Evolutionary conservation across 2,888 invertebrate species (phyloP), one percentile per base, ranked within the genome.

Genomic region (Belgica antarctica): DNA sequence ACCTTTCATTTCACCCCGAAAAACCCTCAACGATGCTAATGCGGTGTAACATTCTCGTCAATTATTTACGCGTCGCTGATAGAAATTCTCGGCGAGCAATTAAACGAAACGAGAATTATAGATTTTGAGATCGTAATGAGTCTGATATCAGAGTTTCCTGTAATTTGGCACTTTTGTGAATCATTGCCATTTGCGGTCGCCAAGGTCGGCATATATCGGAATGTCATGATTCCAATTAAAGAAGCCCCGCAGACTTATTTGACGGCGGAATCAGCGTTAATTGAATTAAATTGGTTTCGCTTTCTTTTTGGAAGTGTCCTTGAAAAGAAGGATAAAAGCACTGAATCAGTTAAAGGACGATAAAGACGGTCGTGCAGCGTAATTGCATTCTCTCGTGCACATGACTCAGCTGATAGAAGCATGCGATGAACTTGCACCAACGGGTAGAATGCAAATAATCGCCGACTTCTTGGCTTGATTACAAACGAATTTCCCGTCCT

Each of bases 191-290:
- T n/a, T n/a, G n/a, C n/a, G n/a, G n/a, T n/a, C n/a, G 7, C 7
- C 34, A 12, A 34, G 34, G 12, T 34, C 12, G 7, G 34, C 34
- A 8, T 7, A 34, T 34, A 12, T 12, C 41, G 41, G 15, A 41
- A 41, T 41, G 41, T 41, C 41, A 41, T n/a, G 41, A 41, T 4
- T 34, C 34, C n/a, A 41, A n/a, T 41, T 41, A 41, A 15, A 41
- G 41, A 41, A 41, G 41, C 2, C 41, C 41, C 41, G 41, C 41
- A 41, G 10, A 41, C 41, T 5, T 15, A n/a, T 10, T 41, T 15
- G 41, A 12, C 15, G 3, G 10, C n/a, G n/a, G n/a, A n/a, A n/a
- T n/a, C n/a, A n/a, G n/a, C n/a, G n/a, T n/a, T 41, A 41, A 41
- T 41, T 41, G 10, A 10, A 41, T 41, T 41, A 41, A 41, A 12